These are phyloP conservation scores for Xiphorhynchus elegans DNA, from an alignment of 2,113 vertebrate genomes.

Conservation along the genomic window DNA sequence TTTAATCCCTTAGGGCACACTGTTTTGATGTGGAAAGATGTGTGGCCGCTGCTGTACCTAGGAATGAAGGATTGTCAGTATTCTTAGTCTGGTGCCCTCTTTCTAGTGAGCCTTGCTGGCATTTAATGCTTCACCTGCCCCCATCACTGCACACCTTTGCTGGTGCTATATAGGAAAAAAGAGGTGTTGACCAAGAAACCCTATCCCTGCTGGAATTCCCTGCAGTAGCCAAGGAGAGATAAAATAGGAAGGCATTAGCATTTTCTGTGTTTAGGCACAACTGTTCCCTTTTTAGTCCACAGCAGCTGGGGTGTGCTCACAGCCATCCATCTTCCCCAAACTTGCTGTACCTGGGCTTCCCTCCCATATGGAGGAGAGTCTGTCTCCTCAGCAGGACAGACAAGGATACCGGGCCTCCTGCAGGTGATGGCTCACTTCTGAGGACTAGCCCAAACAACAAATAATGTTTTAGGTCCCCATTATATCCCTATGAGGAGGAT, in stretches of 20 bases:
- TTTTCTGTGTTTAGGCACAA: neutral
- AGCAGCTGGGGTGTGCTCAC: neutral
- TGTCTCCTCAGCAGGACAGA: neutral
- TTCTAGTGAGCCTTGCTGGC: neutral
- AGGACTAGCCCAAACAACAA: neutral
- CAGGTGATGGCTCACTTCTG: neutral
- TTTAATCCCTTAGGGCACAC: neutral
- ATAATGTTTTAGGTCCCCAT: rapidly evolving
- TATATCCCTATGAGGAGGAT: neutral
- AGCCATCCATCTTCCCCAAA: neutral
- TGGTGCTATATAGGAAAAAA: neutral
- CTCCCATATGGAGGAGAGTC: rapidly evolving
- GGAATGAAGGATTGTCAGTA: neutral
- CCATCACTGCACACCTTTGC: neutral
- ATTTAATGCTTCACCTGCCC: neutral
- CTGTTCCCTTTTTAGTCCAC: neutral
- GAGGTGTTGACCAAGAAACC: neutral
- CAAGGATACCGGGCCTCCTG: neutral
- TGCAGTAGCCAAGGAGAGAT: neutral
- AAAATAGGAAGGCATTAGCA: neutral
- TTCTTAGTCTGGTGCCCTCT: neutral
- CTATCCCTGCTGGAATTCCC: neutral
- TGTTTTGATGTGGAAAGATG: neutral
- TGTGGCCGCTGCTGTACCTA: neutral
- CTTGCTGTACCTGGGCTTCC: neutral